Evolutionary conservation across 37 sponge, comb jelly and placozoan genomes (phyloP), one percentile per base, ranked within the genome.

Genomic region (Hexactinellida sp.): DNA sequence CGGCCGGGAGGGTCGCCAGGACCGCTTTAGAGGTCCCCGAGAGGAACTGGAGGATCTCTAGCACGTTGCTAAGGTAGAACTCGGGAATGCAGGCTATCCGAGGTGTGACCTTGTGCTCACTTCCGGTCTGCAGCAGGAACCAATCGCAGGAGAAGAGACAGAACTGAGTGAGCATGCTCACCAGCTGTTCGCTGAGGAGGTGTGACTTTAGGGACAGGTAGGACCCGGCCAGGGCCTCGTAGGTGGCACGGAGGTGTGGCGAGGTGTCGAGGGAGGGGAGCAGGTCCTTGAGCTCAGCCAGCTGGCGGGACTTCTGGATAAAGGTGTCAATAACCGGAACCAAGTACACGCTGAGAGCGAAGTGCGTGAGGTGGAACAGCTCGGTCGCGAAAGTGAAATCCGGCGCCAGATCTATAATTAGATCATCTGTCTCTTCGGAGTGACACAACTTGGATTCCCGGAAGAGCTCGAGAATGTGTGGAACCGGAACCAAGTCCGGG

Each of bases 1-100:
- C 76, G 3, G 76, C 5, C 76, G 25, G 28, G 34, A 63, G 76
- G 3, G 76, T 63, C 76, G 34, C 76, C 13, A 63, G 13, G 5
- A 23, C 13, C 19, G 3, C 76, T 1, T n/a, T n/a, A 28, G 32
- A 63, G 76, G 76, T 63, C 19, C 5, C 28, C 3, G 76, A 63
- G 28, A 63, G 76, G 76, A 63, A 63, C 30, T 63, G 76, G 28
- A 63, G 76, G 34, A 63, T 63, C 76, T 63, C 76, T 7, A 63
- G 34, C 76, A 63, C 76, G 76, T 63, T 63, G 76, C 76, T 63
- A 63, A 63, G 76, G 76, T 63, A 63, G 76, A 63, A 63, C 76
- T 63, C 76, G 13, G 76, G 76, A 63, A 63, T 63, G 76, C 76
- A 63, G 76, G 76, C 76, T 25, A 63, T 63, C 76, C 13, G 76